Conservation (phyloP, 2,888 invertebrate species). For the Slavum lentiscoides region DNA sequence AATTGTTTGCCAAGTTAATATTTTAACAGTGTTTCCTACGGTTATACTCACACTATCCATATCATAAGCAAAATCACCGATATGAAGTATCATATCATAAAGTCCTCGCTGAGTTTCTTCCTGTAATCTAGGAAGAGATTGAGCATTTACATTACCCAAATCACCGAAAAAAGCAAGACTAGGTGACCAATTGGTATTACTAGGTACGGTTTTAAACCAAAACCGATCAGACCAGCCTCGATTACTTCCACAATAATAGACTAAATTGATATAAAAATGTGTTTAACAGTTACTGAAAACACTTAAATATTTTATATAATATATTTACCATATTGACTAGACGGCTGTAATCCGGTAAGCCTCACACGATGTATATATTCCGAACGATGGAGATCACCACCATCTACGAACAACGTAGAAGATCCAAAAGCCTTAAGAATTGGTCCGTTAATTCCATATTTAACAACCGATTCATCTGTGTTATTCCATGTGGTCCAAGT, state of each 20-base stretch:
- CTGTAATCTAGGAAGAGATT: conserved; percentile 81
- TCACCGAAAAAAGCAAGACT: conserved; percentile 86
- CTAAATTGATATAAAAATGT: conserved; percentile 60
- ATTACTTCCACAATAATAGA: conserved; percentile 78
- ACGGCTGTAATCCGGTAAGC: conserved; percentile 66
- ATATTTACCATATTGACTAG: conserved; percentile 68
- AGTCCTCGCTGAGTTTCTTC: conserved; percentile 77
- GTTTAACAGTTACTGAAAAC: not conserved
- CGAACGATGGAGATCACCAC: conserved; percentile 67
- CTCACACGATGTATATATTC: conserved; percentile 80
- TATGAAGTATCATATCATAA: conserved; percentile 87
- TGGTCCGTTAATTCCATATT: conserved; percentile 71
- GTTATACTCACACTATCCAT: conserved; percentile 70
- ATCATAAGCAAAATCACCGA: conserved; percentile 94
- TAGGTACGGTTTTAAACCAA: conserved; percentile 74
- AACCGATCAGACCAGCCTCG: conserved; percentile 82
- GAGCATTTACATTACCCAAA: conserved; percentile 90
- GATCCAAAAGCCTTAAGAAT: conserved; percentile 64
- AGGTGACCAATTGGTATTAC: conserved; percentile 74
- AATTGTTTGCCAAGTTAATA: too few relatives aligned
- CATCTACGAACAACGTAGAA: conserved; percentile 72
- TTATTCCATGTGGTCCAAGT: conserved; percentile 81
- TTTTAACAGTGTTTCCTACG: not conserved
- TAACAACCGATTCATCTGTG: conserved; percentile 70
- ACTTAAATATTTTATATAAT: not conserved